Base-by-base conservation (phyloP, 2,888 invertebrate species). In the Danaus chrysippus region DNA sequence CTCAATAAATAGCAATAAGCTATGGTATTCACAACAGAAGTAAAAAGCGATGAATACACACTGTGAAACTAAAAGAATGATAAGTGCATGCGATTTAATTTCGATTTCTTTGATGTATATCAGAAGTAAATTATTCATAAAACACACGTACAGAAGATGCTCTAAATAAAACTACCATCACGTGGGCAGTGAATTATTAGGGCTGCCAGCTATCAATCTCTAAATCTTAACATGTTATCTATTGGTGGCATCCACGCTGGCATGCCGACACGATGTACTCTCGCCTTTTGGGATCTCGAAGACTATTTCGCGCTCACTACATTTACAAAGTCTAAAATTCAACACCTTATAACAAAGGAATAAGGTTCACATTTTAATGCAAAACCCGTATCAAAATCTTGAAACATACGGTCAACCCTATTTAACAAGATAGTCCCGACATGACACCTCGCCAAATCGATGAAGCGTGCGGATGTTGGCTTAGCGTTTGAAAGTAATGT, bases 181-280 rank as follows among this genome's bases (percentile, higher is more conserved):
- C 68, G 72, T 73, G 71, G 68, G 70, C 62, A 65, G 72, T 68
- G 68, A 70, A 65, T 69, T 70, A 70, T 64, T 68, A 72, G 69
- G 64, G 61, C 69, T 70, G 69, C 68, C 68, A 65, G 63, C 65
- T 69, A 71, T 73, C 68, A 71, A 71, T 79, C 78, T 78, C 72
- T 70, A 74, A 73, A 79, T 82, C 81, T 78, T 73, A 59, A 74
- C 63, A 52, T 68, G 71, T 83, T 88, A 88, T 89, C 87, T 83
- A 79, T 79, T 70, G 71, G 73, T 85, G 79, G 78, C 83, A 87
- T 86, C 86, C 81, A 59, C 53, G 61, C 49, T 66, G 61, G 70
- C 67, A 67, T 71, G 68, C 71, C 71, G 64, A 67, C 71, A 68
- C 68, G 71, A 64, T 61, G 62, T 63, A 65, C 63, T 66, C 68